Percentiles rank a stretch among this genome's conserved stretches.
Evolutionary conservation across 2,797 vertebrate species (phyloP).

Genomic region (Pagetopsis macropterus): DNA sequence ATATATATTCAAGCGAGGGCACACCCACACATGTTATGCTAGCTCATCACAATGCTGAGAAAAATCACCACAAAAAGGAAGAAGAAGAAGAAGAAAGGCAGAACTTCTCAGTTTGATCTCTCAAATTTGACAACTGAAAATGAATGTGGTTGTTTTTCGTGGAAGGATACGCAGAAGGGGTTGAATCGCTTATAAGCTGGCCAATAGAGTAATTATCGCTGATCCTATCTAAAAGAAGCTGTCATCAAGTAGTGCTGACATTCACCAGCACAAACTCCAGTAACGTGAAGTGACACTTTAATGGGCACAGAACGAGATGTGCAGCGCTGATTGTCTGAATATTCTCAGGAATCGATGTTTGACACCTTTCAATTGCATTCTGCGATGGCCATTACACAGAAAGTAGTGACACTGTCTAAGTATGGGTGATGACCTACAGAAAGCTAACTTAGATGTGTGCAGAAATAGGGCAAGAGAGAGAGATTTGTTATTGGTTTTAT

Average conservation of each 20-base stretch:
- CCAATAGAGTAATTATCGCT: not conserved
- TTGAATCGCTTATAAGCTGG: not conserved
- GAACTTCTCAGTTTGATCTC: not conserved
- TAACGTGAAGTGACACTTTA: conserved; percentile 26
- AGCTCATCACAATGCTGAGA: conserved; percentile 26
- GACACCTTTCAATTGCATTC: not conserved
- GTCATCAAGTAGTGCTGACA: conserved; percentile 2
- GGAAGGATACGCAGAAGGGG: not conserved
- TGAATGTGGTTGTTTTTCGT: no score
- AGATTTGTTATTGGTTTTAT: not conserved
- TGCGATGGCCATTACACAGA: not conserved
- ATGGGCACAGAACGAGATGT: not conserved
- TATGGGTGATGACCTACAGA: not conserved
- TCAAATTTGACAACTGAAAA: not conserved
- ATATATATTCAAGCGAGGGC: not conserved
- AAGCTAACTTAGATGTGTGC: not conserved
- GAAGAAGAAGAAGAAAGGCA: no score
- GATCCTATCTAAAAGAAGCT: not conserved
- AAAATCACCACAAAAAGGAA: not conserved
- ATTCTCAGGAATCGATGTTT: not conserved
- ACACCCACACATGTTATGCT: not conserved
- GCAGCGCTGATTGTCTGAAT: not conserved
- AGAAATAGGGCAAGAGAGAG: not conserved
- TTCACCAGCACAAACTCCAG: not conserved
- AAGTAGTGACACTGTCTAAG: not conserved